Percentiles rank a stretch among this genome's conserved stretches.
phyloP scores from a whole-genome alignment of 2,888 invertebrate genomes.

The Doris montereyensis region DNA sequence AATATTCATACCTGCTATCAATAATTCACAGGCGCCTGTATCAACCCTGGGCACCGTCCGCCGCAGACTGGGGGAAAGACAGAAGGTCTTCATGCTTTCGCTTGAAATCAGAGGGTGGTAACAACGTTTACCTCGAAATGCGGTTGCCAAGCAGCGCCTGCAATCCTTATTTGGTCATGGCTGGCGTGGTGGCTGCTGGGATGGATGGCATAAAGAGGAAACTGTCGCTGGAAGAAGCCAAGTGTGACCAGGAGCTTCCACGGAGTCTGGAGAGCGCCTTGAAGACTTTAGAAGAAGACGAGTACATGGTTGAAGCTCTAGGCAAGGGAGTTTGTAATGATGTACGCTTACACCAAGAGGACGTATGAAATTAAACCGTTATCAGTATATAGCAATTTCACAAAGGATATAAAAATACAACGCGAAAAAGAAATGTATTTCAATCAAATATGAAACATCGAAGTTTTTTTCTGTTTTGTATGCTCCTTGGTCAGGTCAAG shows the following conservation, averaged over 20 bases:
- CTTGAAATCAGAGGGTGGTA: slow-evolving; percentile 10
- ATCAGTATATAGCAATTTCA: background rate
- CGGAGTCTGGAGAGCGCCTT: slow-evolving; percentile 27
- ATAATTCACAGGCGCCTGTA: slow-evolving; percentile 8
- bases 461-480: no score
- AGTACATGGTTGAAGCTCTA: slow-evolving; percentile 28
- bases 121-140: slow-evolving; percentile 40
- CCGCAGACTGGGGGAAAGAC: slow-evolving; percentile 15
- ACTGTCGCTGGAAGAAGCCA: background rate
- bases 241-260: background rate
- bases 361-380: slow-evolving; percentile 25
- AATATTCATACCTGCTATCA: background rate
- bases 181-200: slow-evolving; percentile 38
- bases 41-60: background rate
- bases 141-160: slow-evolving; percentile 38
- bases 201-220: slow-evolving; percentile 43
- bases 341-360: slow-evolving; percentile 29
- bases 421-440: slow-evolving; percentile 25
- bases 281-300: slow-evolving; percentile 36
- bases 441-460: no score
- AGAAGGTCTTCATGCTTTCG: slow-evolving; percentile 2
- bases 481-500: no score
- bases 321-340: slow-evolving; percentile 32
- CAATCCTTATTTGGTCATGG: slow-evolving; percentile 39
- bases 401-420: background rate